phyloP scores from a whole-genome alignment of 2,888 invertebrate species.

The Drosophila yooni region DNA sequence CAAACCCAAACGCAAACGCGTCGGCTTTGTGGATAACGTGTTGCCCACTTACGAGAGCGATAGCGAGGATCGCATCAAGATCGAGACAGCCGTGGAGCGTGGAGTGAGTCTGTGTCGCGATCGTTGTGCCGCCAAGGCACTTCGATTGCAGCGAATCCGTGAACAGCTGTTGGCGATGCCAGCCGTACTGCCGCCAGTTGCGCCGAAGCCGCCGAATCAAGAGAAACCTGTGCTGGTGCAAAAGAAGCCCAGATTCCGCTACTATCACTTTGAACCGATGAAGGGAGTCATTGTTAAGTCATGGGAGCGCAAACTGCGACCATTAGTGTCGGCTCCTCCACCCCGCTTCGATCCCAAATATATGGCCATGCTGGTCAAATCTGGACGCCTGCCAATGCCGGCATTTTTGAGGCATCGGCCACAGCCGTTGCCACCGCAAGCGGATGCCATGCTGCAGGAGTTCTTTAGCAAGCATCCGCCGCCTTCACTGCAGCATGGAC shows the following conservation, averaged over 20 bases:
- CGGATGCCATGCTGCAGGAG: conserved; percentile 58
- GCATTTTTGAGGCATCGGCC: conserved; percentile 60
- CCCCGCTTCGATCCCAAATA: conserved; percentile 79
- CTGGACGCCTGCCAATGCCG: conserved; percentile 54
- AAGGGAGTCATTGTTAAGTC: conserved; percentile 81
- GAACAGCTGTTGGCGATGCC: conserved; percentile 51
- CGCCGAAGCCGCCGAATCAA: conserved; percentile 67
- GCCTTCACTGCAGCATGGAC: conserved; percentile 41
- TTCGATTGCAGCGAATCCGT: conserved; percentile 40
- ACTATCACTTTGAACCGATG: conserved; percentile 82
- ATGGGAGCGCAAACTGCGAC: conserved; percentile 73
- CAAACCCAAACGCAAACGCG: conserved; percentile 77
- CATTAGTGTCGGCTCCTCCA: conserved; percentile 66
- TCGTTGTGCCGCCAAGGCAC: conserved; percentile 52
- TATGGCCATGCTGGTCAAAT: conserved; percentile 63
- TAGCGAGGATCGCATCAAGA: conserved; percentile 77
- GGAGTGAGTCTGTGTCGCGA: conserved; percentile 69
- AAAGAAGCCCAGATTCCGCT: conserved; percentile 78
- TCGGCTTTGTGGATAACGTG: conserved; percentile 82
- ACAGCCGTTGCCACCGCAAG: conserved; percentile 65
- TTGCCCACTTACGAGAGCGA: conserved; percentile 83
- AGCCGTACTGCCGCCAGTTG: conserved; percentile 78
- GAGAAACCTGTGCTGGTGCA: conserved; percentile 79
- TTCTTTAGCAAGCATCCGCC: conserved; percentile 67
- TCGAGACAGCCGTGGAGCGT: conserved; percentile 72